These are phyloP conservation scores for Monochamus saltuarius DNA, from an alignment of 1,140 invertebrate species.

Conservation along the genomic window DNA sequence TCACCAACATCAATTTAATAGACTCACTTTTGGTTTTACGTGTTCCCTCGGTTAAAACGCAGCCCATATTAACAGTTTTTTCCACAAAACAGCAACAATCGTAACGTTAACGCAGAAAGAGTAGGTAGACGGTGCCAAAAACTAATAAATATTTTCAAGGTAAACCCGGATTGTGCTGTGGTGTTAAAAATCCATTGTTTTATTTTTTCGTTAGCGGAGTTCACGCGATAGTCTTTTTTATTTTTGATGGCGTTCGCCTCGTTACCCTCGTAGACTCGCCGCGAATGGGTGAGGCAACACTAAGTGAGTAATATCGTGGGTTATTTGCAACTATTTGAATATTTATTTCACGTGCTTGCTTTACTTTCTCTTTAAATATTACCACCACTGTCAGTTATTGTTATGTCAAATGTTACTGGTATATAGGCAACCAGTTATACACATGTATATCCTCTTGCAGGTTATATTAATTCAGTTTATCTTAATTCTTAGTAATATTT, in stretches of 20 bases:
- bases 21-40: conserved; percentile 20
- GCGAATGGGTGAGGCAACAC: conserved; percentile 37
- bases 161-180: no score
- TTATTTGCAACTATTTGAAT: conserved; percentile 45
- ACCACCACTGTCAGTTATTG: conserved; percentile 1
- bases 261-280: conserved; percentile 3
- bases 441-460: no score
- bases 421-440: no score
- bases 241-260: no score
- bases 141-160: no score
- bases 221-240: no score
- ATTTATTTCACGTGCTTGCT: conserved; percentile 45
- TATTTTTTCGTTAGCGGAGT: background rate
- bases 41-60: conserved; percentile 3
- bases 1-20: conserved; percentile 4
- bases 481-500: no score
- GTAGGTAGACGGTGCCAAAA: conserved; percentile 7
- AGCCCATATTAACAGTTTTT: background rate
- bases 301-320: conserved; percentile 39
- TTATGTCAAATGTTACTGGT: no score
- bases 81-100: conserved; percentile 15
- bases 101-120: conserved; percentile 9
- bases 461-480: no score
- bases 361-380: conserved; percentile 40
- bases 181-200: conserved; percentile 21